phyloP scores from a whole-genome alignment of 2,797 vertebrate species.

The Clarias laeviceps region DNA sequence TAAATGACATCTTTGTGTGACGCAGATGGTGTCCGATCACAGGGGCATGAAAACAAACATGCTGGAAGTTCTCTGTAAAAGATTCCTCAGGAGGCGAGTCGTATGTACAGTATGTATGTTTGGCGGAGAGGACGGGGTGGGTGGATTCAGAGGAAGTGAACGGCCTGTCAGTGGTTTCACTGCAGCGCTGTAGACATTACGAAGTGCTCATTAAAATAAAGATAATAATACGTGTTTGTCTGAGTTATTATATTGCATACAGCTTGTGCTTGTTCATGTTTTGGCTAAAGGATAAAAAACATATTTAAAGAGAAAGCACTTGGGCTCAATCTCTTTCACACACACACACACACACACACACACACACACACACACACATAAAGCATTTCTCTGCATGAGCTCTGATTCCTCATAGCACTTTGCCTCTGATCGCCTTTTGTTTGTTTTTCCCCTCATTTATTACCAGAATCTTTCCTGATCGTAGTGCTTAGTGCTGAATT shows the following conservation, averaged over 20 bases:
- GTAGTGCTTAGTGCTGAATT: conserved; percentile 73
- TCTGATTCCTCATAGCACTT: conserved; percentile 60
- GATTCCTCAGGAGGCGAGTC: not conserved
- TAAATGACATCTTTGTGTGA: not conserved
- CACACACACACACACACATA: not conserved
- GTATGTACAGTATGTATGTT: not conserved
- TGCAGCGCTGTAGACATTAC: not conserved
- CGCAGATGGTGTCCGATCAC: not conserved
- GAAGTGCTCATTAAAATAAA: conserved; percentile 2
- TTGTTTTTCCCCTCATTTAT: conserved; percentile 70
- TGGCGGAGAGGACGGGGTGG: not conserved
- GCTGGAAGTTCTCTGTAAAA: not conserved
- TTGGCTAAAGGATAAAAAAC: conserved; percentile 31
- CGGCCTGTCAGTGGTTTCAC: not conserved
- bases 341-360: not conserved
- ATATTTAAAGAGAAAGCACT: conserved; percentile 23
- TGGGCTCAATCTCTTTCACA: not conserved
- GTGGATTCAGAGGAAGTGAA: not conserved
- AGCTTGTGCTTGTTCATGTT: conserved; percentile 20
- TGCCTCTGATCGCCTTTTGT: conserved; percentile 68
- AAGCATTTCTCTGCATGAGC: conserved; percentile 64
- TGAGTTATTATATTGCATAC: conserved; percentile 20
- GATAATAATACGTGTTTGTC: conserved; percentile 13
- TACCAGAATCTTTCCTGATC: conserved; percentile 68
- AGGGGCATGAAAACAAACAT: not conserved